These are phyloP conservation scores for Rhamnusium bicolor DNA, from an alignment of 2,888 invertebrate species.

Conservation along the genomic window DNA sequence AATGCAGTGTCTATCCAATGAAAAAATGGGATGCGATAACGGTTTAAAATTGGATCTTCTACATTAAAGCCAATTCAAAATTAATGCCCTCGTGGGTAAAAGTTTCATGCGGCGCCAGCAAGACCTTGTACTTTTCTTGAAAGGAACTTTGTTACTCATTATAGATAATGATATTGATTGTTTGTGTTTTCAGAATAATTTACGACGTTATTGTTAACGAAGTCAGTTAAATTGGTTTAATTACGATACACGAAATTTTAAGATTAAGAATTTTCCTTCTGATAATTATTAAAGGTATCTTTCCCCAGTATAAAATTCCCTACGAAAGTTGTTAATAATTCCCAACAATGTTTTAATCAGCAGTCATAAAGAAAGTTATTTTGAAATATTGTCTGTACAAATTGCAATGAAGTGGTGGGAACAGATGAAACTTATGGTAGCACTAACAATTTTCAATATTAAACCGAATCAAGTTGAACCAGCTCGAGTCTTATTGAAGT, in stretches of 20 bases:
- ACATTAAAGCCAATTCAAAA: slow-evolving; percentile 50
- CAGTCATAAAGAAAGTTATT: no score
- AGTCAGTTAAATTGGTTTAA: slow-evolving; percentile 19
- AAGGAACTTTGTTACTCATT: slow-evolving; percentile 4
- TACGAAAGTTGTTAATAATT: no score
- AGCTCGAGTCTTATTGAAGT: no score
- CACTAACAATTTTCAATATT: no score
- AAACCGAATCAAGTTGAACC: no score
- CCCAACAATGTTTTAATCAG: no score
- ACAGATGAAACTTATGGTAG: no score
- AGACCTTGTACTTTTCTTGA: background rate
- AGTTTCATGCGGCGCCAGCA: background rate
- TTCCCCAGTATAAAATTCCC: no score
- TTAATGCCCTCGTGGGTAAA: slow-evolving; percentile 42
- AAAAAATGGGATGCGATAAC: slow-evolving; percentile 47
- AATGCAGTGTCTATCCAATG: slow-evolving; percentile 46
- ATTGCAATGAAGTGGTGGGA: no score
- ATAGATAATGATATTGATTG: slow-evolving; percentile 30
- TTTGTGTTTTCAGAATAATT: slow-evolving; percentile 30
- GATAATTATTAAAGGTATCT: background rate
- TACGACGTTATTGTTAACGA: slow-evolving; percentile 19
- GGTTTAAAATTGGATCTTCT: slow-evolving; percentile 45
- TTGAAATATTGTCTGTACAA: no score
- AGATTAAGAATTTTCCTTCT: background rate
- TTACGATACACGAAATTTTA: background rate